Base-by-base conservation (phyloP, 2,113 vertebrate species). In the Ciconia stormi region DNA sequence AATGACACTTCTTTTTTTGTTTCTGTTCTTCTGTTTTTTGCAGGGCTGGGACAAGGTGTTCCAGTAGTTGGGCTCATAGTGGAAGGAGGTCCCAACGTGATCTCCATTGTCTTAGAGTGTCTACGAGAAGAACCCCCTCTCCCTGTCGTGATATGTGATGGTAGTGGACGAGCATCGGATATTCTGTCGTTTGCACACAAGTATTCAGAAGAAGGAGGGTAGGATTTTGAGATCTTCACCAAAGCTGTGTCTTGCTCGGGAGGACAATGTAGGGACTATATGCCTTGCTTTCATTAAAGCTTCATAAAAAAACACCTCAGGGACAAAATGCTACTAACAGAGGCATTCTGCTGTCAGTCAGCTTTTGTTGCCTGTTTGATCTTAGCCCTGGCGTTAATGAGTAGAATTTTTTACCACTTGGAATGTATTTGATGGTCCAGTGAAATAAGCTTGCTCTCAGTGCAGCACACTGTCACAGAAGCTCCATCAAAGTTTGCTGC, bases 111-210 rank as follows among this genome's bases (percentile, higher is more conserved):
- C 25, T 87, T 99, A 96, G 99, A 99, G 88, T 99, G 99, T 63
- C 98, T 99, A 78, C 97, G 98, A 30, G 99, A 99, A 85, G 99
- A 99, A 1, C 99, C 99, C 7, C 99, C 99, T 1, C 98, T 99
- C n/a, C 99, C 99, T 0, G 99, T 99, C 17, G 99, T 99, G 97
- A 98, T 99, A 62, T 99, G 99, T 13, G 99, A 99, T 2, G 99
- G 99, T 94, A 99, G 99, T 0, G 99, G 99, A 10, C 97, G 99
- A 10, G 99, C 99, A 5, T 99, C 99, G 0, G 99, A 99, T 95
- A 99, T 99, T 27, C 98, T 99, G 84, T 99, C 99, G 6, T 99
- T 99, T 44, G 99, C 99, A 13, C 99, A 99, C 98, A 99, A 99
- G 93, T 99, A 99, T 94, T 99, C 99, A 22, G 99, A 99, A 90